Evolutionary conservation across 1,140 invertebrate species (phyloP).

Genomic region (Maniola jurtina): DNA sequence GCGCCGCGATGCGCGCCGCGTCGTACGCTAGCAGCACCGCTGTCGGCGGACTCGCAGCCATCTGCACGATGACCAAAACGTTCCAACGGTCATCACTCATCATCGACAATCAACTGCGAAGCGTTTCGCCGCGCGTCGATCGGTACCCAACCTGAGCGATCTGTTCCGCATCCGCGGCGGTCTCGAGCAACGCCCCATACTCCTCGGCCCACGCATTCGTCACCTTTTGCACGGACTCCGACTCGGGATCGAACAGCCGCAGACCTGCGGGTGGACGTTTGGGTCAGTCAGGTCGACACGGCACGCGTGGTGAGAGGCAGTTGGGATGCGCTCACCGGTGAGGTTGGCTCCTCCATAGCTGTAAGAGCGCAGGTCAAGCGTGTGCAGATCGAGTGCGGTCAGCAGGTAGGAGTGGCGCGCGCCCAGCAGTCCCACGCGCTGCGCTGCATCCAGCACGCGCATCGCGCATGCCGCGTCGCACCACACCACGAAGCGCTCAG

Average conservation of each 20-base stretch:
- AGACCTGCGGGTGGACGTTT: slow-evolving; percentile 31
- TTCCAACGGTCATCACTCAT: no score
- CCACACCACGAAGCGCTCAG: slow-evolving; percentile 63
- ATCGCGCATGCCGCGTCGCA: slow-evolving; percentile 46
- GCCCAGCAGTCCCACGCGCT: slow-evolving; percentile 90
- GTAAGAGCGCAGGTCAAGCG: slow-evolving; percentile 86
- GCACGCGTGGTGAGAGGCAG: background rate
- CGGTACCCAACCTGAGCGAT: slow-evolving; percentile 25
- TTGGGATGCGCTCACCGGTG: slow-evolving; percentile 76
- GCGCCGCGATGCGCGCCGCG: slow-evolving; percentile 38
- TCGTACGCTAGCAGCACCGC: slow-evolving; percentile 55
- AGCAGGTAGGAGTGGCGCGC: slow-evolving; percentile 87
- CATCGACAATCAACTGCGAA: background rate
- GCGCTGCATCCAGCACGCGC: slow-evolving; percentile 79
- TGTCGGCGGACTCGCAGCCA: slow-evolving; percentile 40
- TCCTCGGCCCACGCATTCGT: slow-evolving; percentile 41
- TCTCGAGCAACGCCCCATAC: slow-evolving; percentile 36
- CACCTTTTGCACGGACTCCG: slow-evolving; percentile 29
- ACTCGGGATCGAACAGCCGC: slow-evolving; percentile 52
- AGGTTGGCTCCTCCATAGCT: slow-evolving; percentile 92
- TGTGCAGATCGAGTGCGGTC: slow-evolving; percentile 88
- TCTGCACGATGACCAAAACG: background rate
- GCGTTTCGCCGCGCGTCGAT: background rate
- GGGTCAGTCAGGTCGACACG: background rate
- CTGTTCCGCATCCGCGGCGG: slow-evolving; percentile 27